Conservation (phyloP, 1,140 invertebrate genomes). For the Vollenhovia emeryi region DNA sequence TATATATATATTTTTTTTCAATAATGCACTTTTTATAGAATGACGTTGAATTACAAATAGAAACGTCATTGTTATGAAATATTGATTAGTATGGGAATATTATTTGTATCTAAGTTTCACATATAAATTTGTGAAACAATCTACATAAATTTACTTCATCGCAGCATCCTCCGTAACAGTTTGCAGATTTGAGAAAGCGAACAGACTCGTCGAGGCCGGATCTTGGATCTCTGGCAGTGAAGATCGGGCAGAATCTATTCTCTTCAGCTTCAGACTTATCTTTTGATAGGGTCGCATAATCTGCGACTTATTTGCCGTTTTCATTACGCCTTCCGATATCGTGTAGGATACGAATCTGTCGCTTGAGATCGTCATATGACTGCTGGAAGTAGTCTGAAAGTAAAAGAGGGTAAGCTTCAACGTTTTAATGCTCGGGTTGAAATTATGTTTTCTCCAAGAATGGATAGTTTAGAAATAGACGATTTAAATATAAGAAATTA, state of each 20-base stretch:
- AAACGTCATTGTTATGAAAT: neutral
- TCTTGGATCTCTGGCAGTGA: conserved; percentile 19
- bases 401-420: neutral
- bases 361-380: conserved; percentile 20
- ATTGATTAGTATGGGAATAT: neutral
- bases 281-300: conserved; percentile 51
- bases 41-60: no score
- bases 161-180: neutral
- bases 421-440: neutral
- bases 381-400: conserved; percentile 43
- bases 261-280: conserved; percentile 48
- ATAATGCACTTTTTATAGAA: no score
- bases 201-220: conserved; percentile 59
- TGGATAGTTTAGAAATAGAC: neutral
- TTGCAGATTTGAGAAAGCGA: conserved; percentile 32
- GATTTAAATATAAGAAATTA: neutral
- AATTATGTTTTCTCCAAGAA: neutral
- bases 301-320: conserved; percentile 11
- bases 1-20: neutral
- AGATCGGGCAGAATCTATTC: neutral
- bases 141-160: neutral
- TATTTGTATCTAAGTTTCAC: neutral
- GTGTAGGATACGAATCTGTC: conserved; percentile 45
- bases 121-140: neutral
- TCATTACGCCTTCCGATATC: conserved; percentile 43